phyloP scores from a whole-genome alignment of 1,140 invertebrate genomes.

The Colletes gigas region DNA sequence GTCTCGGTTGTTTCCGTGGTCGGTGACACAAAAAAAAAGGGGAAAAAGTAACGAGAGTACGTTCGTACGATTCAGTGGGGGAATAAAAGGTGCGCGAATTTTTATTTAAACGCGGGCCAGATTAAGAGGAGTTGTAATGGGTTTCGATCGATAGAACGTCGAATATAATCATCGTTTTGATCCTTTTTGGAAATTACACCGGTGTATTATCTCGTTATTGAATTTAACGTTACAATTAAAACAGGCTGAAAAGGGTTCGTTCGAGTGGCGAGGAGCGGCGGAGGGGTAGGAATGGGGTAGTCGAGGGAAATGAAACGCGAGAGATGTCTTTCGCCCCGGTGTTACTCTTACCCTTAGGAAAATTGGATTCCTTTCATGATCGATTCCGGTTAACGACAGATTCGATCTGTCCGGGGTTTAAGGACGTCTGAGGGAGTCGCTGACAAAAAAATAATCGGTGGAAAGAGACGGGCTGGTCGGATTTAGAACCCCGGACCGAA shows the following conservation, averaged over 20 bases:
- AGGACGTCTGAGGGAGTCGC: too few relatives aligned
- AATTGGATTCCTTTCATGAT: background rate
- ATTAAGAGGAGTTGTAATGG: background rate
- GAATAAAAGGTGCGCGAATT: too few relatives aligned
- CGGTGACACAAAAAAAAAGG: background rate
- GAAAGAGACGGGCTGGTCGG: too few relatives aligned
- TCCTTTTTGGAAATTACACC: background rate
- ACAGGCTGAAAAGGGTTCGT: background rate
- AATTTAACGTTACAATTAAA: background rate
- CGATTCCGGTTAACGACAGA: background rate
- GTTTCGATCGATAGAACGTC: background rate
- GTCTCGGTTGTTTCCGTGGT: background rate
- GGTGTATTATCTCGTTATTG: conserved; percentile 1
- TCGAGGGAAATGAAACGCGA: background rate
- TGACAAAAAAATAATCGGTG: too few relatives aligned
- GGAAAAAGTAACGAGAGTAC: too few relatives aligned
- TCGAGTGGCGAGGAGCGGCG: background rate
- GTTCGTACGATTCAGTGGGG: too few relatives aligned
- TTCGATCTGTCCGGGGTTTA: too few relatives aligned
- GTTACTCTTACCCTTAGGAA: background rate
- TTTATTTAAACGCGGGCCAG: background rate
- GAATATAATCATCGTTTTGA: background rate
- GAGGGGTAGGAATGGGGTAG: too few relatives aligned
- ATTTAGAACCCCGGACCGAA: too few relatives aligned
- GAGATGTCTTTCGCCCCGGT: background rate